A percentile compares a stretch with the other conserved stretches of the same genome.
These are phyloP conservation scores for Girardia tigrina DNA, from an alignment of 2,888 invertebrate genomes.

Conservation along the genomic window DNA sequence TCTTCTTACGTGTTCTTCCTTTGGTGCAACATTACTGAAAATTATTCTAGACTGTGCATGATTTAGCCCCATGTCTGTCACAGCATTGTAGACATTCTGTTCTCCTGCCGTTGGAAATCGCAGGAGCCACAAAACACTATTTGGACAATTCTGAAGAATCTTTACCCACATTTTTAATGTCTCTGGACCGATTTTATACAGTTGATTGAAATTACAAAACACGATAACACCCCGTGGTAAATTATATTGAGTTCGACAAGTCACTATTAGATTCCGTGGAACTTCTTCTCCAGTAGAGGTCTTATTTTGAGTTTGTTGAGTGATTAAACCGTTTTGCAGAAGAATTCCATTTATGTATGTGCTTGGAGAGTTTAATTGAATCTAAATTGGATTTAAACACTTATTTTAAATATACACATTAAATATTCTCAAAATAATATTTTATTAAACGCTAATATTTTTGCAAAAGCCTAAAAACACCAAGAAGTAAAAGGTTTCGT, in stretches of 20 bases:
- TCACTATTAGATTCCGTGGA: constrained; percentile 55
- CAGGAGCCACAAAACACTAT: constrained; percentile 80
- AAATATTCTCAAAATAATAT: not conserved
- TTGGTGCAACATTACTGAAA: constrained; percentile 37
- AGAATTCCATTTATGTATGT: constrained; percentile 67
- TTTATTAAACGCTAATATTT: not conserved
- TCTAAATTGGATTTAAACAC: not conserved
- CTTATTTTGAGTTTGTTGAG: constrained; percentile 57
- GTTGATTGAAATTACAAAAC: constrained; percentile 95
- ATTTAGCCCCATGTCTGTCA: constrained; percentile 64
- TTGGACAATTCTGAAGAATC: constrained; percentile 79
- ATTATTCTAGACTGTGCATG: constrained; percentile 36
- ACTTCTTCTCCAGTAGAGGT: constrained; percentile 86
- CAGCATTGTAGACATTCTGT: constrained; percentile 57
- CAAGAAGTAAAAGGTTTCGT: not conserved
- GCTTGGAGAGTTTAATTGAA: constrained; percentile 50
- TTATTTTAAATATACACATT: not conserved
- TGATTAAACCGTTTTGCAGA: constrained; percentile 82
- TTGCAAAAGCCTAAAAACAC: not conserved
- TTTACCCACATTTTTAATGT: constrained; percentile 82
- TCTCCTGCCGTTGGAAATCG: constrained; percentile 68
- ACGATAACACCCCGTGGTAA: constrained; percentile 85
- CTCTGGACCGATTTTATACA: constrained; percentile 90
- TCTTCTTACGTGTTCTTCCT: constrained; percentile 81
- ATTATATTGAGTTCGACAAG: constrained; percentile 84